Percentiles rank a stretch among this genome's conserved stretches.
Conservation (phyloP, 2,113 vertebrate species). For the Choloepus hoffmanni region DNA sequence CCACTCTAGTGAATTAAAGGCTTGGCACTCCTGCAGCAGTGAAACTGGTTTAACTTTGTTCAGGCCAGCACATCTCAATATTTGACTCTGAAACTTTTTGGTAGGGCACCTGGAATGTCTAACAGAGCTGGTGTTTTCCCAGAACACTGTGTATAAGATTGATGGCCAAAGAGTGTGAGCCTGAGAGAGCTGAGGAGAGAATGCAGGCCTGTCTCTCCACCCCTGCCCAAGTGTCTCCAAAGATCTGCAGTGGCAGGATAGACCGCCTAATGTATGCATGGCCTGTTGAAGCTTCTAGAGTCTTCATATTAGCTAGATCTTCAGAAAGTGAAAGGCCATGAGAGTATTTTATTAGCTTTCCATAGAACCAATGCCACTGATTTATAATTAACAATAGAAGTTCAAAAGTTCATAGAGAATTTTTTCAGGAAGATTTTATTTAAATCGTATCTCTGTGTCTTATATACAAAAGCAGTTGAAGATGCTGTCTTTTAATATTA, state of each 20-base stretch:
- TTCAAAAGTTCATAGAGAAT: neutral
- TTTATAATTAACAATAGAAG: neutral
- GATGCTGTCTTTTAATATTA: neutral
- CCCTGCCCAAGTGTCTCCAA: fast-evolving
- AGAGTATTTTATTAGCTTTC: neutral
- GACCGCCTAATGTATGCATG: fast-evolving
- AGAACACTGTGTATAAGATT: fast-evolving
- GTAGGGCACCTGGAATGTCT: neutral
- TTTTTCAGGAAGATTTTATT: neutral
- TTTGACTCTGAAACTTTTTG: neutral
- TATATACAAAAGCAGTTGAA: neutral
- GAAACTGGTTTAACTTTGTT: neutral
- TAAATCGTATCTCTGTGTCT: neutral
- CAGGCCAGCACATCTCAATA: neutral
- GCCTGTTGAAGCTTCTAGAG: neutral
- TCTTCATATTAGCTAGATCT: neutral
- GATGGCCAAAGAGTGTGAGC: neutral
- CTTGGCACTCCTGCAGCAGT: fast-evolving
- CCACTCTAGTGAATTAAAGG: neutral
- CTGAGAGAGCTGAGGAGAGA: fast-evolving
- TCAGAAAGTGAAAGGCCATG: neutral
- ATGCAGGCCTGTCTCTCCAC: neutral
- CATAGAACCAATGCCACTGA: neutral
- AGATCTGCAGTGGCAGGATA: neutral
- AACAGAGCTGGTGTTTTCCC: neutral